A percentile compares a stretch with the other conserved stretches of the same genome.
Evolutionary conservation across 2,888 invertebrate genomes (phyloP).

Genomic region (Apotomis betuletana): DNA sequence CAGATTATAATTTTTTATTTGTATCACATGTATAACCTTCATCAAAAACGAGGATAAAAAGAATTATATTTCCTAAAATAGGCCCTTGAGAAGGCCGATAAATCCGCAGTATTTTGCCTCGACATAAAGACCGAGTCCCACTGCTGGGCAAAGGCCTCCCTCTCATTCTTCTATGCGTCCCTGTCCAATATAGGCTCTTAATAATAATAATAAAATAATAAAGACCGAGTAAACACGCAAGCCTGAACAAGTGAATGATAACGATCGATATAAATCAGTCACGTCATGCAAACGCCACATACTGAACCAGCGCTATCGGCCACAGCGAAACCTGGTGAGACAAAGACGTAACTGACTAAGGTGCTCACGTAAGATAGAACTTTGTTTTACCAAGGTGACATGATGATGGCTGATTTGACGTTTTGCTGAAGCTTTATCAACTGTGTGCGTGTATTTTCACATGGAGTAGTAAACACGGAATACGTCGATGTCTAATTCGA

Average conservation of each 20-base stretch:
- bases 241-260: conserved; percentile 53
- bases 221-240: conserved; percentile 38
- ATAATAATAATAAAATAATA: no score
- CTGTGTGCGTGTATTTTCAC: background rate
- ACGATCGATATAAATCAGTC: conserved; percentile 57
- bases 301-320: background rate
- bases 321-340: background rate
- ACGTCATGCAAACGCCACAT: conserved; percentile 54
- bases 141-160: no score
- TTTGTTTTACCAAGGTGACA: background rate
- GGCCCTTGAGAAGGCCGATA: conserved; percentile 40
- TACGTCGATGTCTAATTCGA: background rate
- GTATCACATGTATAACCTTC: conserved; percentile 10
- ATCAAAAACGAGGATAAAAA: conserved; percentile 19
- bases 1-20: background rate
- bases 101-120: conserved; percentile 45
- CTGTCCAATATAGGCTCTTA: no score
- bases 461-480: background rate
- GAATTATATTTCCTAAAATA: conserved; percentile 26
- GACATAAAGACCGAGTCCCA: conserved; percentile 34
- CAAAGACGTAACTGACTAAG: background rate
- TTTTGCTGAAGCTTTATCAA: conserved; percentile 1
- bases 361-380: conserved; percentile 1
- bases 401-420: background rate
- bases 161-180: no score